Percentiles rank a stretch among this genome's conserved stretches.
These are phyloP conservation scores for Solea senegalensis DNA, from an alignment of 2,113 vertebrate species.

Conservation along the genomic window DNA sequence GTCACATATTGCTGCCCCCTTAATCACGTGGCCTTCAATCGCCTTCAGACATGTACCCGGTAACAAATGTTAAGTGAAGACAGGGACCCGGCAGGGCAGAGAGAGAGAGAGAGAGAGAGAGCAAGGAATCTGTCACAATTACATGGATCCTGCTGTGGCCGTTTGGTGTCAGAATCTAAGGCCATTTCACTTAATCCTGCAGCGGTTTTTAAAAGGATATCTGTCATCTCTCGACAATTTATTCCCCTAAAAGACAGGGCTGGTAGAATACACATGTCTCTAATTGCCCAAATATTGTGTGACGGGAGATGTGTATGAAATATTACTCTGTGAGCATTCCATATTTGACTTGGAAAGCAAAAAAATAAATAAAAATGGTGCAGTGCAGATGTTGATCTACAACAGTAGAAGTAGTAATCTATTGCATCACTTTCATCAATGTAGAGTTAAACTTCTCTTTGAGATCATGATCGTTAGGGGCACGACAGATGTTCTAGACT, in stretches of 20 bases:
- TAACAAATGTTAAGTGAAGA: conserved; percentile 3
- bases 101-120: too few species aligned
- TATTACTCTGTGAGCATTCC: conserved; percentile 18
- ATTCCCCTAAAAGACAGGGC: conserved; percentile 42
- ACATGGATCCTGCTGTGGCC: conserved; percentile 25
- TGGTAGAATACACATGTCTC: conserved; percentile 24
- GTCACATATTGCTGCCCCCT: conserved; percentile 31
- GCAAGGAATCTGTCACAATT: conserved; percentile 27
- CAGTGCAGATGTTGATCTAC: background rate
- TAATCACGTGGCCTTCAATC: conserved; percentile 47
- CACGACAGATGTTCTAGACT: too few species aligned
- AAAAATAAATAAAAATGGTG: background rate
- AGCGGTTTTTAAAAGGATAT: conserved; percentile 37
- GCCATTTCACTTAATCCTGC: conserved; percentile 51
- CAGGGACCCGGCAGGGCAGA: conserved; percentile 8
- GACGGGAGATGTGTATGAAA: conserved; percentile 4
- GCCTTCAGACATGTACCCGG: conserved; percentile 37
- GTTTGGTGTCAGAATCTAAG: conserved; percentile 22
- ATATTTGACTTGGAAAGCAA: conserved; percentile 2
- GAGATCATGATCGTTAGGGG: too few species aligned
- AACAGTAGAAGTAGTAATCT: too few species aligned
- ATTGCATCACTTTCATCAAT: too few species aligned
- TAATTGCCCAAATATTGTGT: conserved; percentile 25
- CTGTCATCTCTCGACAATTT: conserved; percentile 52
- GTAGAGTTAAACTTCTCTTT: too few species aligned